Evolutionary conservation across 30 jellyfish, hydroid and myxozoan genomes (phyloP), one percentile per base, ranked within the genome.

Genomic region (Aurelia coerulea): DNA sequence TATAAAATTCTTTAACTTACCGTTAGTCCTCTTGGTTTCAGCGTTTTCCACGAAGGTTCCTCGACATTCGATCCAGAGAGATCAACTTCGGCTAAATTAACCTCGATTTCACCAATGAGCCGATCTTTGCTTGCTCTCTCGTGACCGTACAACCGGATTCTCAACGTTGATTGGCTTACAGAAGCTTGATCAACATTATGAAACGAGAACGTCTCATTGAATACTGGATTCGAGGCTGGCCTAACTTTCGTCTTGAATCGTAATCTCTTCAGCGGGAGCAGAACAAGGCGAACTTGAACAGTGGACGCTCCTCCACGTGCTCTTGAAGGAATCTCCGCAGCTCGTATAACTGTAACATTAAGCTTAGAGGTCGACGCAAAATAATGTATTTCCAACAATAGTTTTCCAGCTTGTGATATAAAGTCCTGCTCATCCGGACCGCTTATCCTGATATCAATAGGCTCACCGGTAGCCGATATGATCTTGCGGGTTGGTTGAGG

Each of bases 271-370:
- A 60, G 54, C 3, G 98, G 98, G 31, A 92, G 91, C 74, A 92
- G 62, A 23, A 92, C 98, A 31, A 92, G 78, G 68, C 98, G 97
- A 31, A 92, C 95, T 87, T 92, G 98, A 23, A 86, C 92, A 46
- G 98, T 92, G 14, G 98, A 92, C 4, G 98, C 94, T 13, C 98
- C 98, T 18, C 98, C 98, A 1, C 98, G 92, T 29, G 98, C 98
- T 81, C 90, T 92, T 14, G 98, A 92, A 1, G 98, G 98, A 33
- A 92, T 83, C 37, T 92, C 98, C 11, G 96, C 97, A 3, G 98
- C 98, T 51, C 94, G 84, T 3, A 92, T 68, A 65, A 92, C 90
- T 13, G 94, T 77, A 46, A 92, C 95, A 62, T 79, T 68, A 4
- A 92, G 89, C 68, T 92, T 88, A n/a, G 92, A 85, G 1, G 98